phyloP scores from a whole-genome alignment of 2,888 invertebrate species.

The Ochropacha duplaris region DNA sequence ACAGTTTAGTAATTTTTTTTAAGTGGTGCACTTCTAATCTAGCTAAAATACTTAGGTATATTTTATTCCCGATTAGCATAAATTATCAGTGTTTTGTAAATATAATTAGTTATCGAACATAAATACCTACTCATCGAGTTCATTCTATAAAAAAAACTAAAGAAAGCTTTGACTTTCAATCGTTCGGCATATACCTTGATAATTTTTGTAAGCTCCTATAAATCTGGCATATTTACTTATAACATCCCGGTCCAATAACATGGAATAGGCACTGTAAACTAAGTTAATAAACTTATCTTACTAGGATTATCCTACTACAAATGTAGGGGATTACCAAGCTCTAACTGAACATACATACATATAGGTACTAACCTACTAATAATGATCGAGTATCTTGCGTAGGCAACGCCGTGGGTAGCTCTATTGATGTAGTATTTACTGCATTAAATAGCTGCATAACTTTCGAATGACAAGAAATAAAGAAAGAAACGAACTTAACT shows the following conservation, averaged over 20 bases:
- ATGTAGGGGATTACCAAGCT: background rate
- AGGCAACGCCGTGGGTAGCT: background rate
- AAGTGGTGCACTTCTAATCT: too few species aligned
- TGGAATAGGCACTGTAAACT: background rate
- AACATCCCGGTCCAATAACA: background rate
- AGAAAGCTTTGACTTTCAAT: background rate
- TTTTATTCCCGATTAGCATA: too few species aligned
- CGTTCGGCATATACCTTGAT: background rate
- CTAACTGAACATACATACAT: background rate
- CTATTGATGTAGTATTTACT: background rate
- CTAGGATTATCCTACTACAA: background rate
- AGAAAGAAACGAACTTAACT: background rate
- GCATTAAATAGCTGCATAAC: background rate
- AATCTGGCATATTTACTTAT: background rate
- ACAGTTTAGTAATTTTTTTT: too few species aligned
- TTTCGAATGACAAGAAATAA: constrained; percentile 1
- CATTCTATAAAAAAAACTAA: too few species aligned
- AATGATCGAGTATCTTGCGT: background rate
- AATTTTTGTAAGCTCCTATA: background rate
- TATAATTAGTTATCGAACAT: too few species aligned
- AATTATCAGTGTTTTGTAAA: too few species aligned
- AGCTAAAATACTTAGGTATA: too few species aligned
- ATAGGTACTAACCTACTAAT: background rate
- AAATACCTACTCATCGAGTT: too few species aligned
- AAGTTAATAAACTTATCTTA: background rate